phyloP scores from a whole-genome alignment of 1,140 invertebrate genomes.

The Lutraria rhynchaena region DNA sequence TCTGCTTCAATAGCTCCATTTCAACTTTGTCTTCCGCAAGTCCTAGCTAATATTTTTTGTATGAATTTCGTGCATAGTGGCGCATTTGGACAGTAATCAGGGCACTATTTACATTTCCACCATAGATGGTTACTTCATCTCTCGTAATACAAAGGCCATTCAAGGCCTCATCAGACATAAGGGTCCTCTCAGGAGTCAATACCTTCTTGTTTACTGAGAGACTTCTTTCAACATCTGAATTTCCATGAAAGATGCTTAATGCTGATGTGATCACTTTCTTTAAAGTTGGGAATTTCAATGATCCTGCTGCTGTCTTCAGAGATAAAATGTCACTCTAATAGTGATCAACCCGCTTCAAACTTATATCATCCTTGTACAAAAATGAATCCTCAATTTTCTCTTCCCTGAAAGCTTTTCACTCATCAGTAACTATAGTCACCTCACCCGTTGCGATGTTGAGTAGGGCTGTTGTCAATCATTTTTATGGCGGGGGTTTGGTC shows the following conservation, averaged over 20 bases:
- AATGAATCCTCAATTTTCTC: slow-evolving; percentile 43
- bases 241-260: slow-evolving; percentile 63
- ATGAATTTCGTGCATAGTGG: background rate
- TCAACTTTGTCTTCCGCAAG: slow-evolving; percentile 1
- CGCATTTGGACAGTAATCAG: slow-evolving; percentile 15
- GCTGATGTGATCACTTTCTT: slow-evolving; percentile 49
- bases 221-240: slow-evolving; percentile 64
- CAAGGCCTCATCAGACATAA: slow-evolving; percentile 45
- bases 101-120: slow-evolving; percentile 3
- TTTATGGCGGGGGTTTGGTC: slow-evolving; percentile 4
- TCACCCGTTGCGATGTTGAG: background rate
- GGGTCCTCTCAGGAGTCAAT: slow-evolving; percentile 53
- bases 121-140: slow-evolving; percentile 40
- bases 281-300: slow-evolving; percentile 44
- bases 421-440: slow-evolving; percentile 39
- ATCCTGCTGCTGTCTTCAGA: slow-evolving; percentile 35
- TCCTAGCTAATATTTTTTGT: slow-evolving; percentile 2
- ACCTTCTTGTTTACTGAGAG: slow-evolving; percentile 62
- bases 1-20: background rate
- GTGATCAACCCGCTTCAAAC: slow-evolving; percentile 59
- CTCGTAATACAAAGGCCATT: slow-evolving; percentile 58
- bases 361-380: slow-evolving; percentile 38
- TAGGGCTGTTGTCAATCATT: background rate
- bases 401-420: slow-evolving; percentile 60
- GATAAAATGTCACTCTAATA: slow-evolving; percentile 63